A percentile compares a stretch with the other conserved stretches of the same genome.
Evolutionary conservation across 2,797 vertebrate species (phyloP).

Genomic region (Gouania willdenowi): DNA sequence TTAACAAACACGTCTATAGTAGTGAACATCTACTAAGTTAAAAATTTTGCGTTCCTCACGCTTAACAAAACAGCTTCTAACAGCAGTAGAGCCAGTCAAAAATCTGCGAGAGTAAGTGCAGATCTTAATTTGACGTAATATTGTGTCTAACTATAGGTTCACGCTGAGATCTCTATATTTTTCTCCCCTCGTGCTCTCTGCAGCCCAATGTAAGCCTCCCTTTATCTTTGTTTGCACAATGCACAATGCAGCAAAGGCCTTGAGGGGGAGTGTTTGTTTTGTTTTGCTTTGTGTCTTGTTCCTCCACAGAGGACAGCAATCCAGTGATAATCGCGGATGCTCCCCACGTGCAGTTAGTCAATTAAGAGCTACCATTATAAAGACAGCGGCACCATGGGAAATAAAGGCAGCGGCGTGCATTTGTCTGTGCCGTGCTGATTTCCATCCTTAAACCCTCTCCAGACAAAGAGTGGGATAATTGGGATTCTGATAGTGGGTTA

Average conservation of each 20-base stretch:
- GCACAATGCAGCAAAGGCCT: constrained; percentile 50
- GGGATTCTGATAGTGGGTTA: constrained; percentile 60
- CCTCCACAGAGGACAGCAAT: constrained; percentile 50
- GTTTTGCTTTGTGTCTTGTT: constrained; percentile 52
- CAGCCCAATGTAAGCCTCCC: constrained; percentile 27
- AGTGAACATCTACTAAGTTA: constrained; percentile 53
- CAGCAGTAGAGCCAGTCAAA: constrained; percentile 30
- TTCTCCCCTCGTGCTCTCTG: not conserved
- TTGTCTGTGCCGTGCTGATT: constrained; percentile 54
- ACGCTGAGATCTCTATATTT: constrained; percentile 4
- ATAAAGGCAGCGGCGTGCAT: constrained; percentile 59
- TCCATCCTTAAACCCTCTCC: constrained; percentile 61
- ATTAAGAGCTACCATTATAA: constrained; percentile 74
- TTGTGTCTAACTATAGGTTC: constrained; percentile 12
- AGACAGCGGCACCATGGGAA: constrained; percentile 63
- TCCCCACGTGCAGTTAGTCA: constrained; percentile 64
- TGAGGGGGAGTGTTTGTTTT: constrained; percentile 56
- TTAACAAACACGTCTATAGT: constrained; percentile 39
- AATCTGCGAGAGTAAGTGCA: constrained; percentile 31
- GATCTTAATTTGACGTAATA: constrained; percentile 43
- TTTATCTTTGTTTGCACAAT: constrained; percentile 52
- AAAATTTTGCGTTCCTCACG: constrained; percentile 50
- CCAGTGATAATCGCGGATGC: constrained; percentile 39
- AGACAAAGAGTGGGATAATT: constrained; percentile 63
- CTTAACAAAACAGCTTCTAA: constrained; percentile 30